phyloP scores from a whole-genome alignment of 1,140 invertebrate species.

The Chymomyza costata region DNA sequence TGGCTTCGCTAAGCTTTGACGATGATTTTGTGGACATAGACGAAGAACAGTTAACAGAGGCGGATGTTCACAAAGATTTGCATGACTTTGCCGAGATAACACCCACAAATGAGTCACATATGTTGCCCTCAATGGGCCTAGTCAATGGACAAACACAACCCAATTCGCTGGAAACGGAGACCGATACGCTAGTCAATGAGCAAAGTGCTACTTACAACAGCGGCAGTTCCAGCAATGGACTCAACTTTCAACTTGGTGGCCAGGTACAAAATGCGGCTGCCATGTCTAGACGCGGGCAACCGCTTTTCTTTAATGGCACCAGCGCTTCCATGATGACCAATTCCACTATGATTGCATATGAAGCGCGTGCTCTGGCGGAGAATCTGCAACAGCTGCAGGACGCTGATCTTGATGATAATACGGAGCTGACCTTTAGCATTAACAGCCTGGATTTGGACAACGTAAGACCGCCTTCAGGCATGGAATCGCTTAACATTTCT shows the following conservation, averaged over 20 bases:
- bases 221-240: constrained; percentile 20
- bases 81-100: constrained; percentile 46
- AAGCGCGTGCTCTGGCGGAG: constrained; percentile 83
- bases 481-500: constrained; percentile 76
- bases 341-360: constrained; percentile 83
- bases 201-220: neutral
- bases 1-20: constrained; percentile 82
- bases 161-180: constrained; percentile 44
- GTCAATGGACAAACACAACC: constrained; percentile 34
- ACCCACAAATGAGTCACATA: constrained; percentile 45
- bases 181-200: constrained; percentile 37
- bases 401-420: constrained; percentile 6
- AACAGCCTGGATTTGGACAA: constrained; percentile 83
- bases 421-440: constrained; percentile 79
- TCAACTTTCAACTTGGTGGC: constrained; percentile 66
- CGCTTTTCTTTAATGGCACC: constrained; percentile 51
- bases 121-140: constrained; percentile 11
- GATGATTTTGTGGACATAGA: constrained; percentile 35
- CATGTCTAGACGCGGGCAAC: constrained; percentile 21
- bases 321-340: constrained; percentile 78
- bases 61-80: constrained; percentile 33
- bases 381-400: constrained; percentile 77
- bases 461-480: constrained; percentile 86
- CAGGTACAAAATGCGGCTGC: constrained; percentile 57
- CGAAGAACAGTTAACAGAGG: constrained; percentile 42